Base-by-base conservation (phyloP, 2,113 vertebrate genomes). In the Bungarus multicinctus region DNA sequence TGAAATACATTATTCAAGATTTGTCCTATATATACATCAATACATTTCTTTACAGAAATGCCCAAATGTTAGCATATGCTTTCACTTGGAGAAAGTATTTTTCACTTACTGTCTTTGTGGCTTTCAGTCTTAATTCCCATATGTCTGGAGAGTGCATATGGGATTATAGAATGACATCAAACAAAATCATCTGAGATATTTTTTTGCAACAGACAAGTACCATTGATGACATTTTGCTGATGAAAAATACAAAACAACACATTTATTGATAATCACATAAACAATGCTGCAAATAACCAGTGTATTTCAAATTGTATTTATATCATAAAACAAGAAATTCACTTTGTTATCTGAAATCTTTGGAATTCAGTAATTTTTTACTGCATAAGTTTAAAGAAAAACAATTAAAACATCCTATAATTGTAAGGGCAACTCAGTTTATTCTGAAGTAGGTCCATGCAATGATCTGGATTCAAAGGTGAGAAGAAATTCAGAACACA, bases 251-350 rank as follows among this genome's bases (percentile, higher is more conserved):
- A 57, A 25, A 89, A 27, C 34, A 58, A 18, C 16, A 27, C 30
- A 43, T 45, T 93, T 88, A 52, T 55, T 23, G 30, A 0, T 2
- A 9, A 60, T 0, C 0, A 89, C 23, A 34, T 16, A 81, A 85
- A 86, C 27, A n/a, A 91, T 94, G 93, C 6, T 74, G 45, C n/a
- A 89, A 89, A 50, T 60, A 22, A 45, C 58, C 89, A 50, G 18
- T 90, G 1, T 74, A 90, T 90, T 90, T 90, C 50, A 74, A 30
- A 5, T 34, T 54, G n/a, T 54, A 89, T 18, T 89, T 57, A 43
- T 34, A 54, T 12, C 6, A n/a, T 27, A 87, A 47, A 27, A 86
- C 22, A 34, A 43, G 27, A 22, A 95, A 81, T 25, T 91, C 34
- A 91, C 50, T 88, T 89, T 1, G 20, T 1, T 2, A 2, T 3